Evolutionary conservation across 1,140 invertebrate genomes (phyloP).

Genomic region (Arion vulgaris): DNA sequence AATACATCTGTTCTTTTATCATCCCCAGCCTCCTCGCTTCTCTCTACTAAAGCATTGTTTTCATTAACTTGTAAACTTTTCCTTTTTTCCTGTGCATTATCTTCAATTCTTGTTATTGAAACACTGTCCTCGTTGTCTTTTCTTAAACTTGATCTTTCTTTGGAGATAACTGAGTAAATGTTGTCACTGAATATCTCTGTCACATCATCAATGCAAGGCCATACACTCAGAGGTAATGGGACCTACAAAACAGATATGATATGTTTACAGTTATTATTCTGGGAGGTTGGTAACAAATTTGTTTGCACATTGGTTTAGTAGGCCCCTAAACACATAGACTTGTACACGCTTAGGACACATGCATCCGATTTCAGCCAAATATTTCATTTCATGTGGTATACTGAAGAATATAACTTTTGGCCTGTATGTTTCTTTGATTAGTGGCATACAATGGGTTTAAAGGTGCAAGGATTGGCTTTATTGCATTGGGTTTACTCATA

Average conservation of each 20-base stretch:
- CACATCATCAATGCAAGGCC: slow-evolving; percentile 22
- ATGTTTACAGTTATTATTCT: background rate
- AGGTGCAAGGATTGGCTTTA: too few species aligned
- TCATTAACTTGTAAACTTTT: background rate
- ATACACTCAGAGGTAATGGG: background rate
- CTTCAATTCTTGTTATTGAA: background rate
- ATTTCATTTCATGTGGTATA: too few species aligned
- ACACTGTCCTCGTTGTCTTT: background rate
- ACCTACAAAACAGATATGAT: slow-evolving; percentile 2
- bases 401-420: too few species aligned
- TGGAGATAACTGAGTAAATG: background rate
- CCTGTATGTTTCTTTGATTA: too few species aligned
- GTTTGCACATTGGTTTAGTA: too few species aligned
- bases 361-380: too few species aligned
- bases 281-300: too few species aligned
- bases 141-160: background rate
- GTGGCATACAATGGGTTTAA: too few species aligned
- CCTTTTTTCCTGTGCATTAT: background rate
- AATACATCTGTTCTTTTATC: background rate
- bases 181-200: background rate
- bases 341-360: too few species aligned
- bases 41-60: background rate
- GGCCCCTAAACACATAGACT: too few species aligned
- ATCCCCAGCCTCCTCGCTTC: background rate
- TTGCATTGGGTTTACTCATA: too few species aligned